phyloP scores from a whole-genome alignment of 2,888 invertebrate species.

The Brachyptera putata region DNA sequence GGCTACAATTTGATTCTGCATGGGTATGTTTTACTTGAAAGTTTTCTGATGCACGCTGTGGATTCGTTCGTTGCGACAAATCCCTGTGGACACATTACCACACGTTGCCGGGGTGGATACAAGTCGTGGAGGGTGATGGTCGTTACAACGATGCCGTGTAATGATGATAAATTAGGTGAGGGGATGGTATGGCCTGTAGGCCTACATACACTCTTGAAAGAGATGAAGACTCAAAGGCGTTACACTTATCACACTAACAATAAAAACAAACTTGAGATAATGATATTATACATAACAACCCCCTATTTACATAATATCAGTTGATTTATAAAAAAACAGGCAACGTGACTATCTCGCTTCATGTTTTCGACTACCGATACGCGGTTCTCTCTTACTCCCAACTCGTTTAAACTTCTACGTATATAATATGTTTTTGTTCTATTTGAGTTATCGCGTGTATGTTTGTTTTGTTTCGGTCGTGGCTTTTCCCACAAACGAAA shows the following conservation, averaged over 20 bases:
- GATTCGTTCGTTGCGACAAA: not conserved
- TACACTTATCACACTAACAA: conserved; percentile 12
- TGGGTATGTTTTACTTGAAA: too few species aligned
- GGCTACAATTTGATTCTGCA: too few species aligned
- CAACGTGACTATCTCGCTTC: too few species aligned
- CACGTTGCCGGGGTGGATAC: not conserved
- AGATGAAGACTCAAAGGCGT: not conserved
- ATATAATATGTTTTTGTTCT: not conserved
- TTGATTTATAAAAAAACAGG: too few species aligned
- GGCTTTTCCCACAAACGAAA: too few species aligned
- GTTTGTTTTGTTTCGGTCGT: not conserved
- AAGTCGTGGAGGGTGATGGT: conserved; percentile 16
- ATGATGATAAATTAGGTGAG: conserved; percentile 22
- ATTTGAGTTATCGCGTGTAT: not conserved
- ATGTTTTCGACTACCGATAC: too few species aligned
- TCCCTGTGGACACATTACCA: conserved; percentile 15
- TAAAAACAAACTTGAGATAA: conserved; percentile 1
- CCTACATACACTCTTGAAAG: not conserved
- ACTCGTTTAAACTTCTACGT: too few species aligned
- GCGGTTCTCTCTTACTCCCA: too few species aligned
- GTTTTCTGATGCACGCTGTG: conserved; percentile 14
- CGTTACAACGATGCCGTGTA: conserved; percentile 15
- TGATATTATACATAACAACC: too few species aligned
- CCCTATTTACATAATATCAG: too few species aligned
- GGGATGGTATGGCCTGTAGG: not conserved